phyloP scores from a whole-genome alignment of 2,888 invertebrate genomes.

The Mantis religiosa region DNA sequence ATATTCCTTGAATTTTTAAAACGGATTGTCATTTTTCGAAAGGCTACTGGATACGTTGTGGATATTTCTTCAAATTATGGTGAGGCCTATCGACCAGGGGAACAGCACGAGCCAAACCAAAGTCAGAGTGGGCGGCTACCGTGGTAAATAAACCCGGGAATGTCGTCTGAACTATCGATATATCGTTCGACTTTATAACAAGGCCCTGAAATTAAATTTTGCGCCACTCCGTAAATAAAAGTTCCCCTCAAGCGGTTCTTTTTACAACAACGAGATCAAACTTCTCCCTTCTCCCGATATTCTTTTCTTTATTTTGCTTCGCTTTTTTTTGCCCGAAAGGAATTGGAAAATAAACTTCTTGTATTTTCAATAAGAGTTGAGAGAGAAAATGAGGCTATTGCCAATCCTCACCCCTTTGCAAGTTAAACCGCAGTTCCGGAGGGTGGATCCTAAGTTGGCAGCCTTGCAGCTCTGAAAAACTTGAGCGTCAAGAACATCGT shows the following conservation, averaged over 20 bases:
- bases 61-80: no score
- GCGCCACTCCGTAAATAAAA: not conserved
- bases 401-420: slow-evolving; percentile 23
- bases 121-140: no score
- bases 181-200: not conserved
- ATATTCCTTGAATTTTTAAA: no score
- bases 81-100: no score
- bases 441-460: not conserved
- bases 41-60: no score
- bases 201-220: not conserved
- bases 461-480: not conserved
- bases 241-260: not conserved
- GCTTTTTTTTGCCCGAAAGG: not conserved
- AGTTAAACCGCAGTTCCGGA: not conserved
- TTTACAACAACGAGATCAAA: not conserved
- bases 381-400: slow-evolving; percentile 27
- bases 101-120: no score
- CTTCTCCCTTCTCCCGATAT: not conserved
- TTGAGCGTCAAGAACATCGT: not conserved
- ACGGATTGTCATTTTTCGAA: no score
- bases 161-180: not conserved
- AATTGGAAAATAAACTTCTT: slow-evolving; percentile 29
- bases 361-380: slow-evolving; percentile 28
- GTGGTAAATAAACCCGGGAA: no score
- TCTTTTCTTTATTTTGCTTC: not conserved